These are phyloP conservation scores for Macrobrachium rosenbergii DNA, from an alignment of 1,140 invertebrate species.

Conservation along the genomic window DNA sequence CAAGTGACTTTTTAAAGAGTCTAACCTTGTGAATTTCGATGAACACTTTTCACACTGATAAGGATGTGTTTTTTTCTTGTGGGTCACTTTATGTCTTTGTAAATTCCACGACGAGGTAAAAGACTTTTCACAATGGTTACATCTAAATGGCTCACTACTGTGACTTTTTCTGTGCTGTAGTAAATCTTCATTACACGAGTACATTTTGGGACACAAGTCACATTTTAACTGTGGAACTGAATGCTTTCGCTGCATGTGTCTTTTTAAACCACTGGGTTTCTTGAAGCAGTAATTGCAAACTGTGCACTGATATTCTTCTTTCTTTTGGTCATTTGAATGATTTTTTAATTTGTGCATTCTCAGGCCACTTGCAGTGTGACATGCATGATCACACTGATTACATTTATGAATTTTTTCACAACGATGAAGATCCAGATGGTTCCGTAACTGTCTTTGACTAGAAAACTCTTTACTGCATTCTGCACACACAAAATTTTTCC, in stretches of 20 bases:
- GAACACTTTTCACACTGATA: slow-evolving; percentile 42
- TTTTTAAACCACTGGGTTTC: slow-evolving; percentile 44
- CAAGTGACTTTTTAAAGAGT: slow-evolving; percentile 32
- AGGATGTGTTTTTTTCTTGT: slow-evolving; percentile 23
- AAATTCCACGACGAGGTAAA: slow-evolving; percentile 45
- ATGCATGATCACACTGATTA: slow-evolving; percentile 28
- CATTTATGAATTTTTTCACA: slow-evolving; percentile 38
- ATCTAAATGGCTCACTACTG: slow-evolving; percentile 6
- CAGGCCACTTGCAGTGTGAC: slow-evolving; percentile 48
- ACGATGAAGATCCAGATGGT: slow-evolving; percentile 35
- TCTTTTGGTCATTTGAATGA: not conserved
- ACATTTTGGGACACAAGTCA: slow-evolving; percentile 35
- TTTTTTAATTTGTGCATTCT: slow-evolving; percentile 42
- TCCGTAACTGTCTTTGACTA: slow-evolving; percentile 28
- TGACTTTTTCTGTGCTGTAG: slow-evolving; percentile 37
- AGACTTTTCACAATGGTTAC: slow-evolving; percentile 41
- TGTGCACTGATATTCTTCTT: not conserved
- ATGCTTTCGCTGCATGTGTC: slow-evolving; percentile 45
- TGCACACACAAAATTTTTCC: slow-evolving; percentile 28
- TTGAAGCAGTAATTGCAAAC: slow-evolving; percentile 43
- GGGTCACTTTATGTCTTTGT: slow-evolving; percentile 39
- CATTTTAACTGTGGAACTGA: not conserved
- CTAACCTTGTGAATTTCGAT: slow-evolving; percentile 36
- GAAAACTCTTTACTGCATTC: slow-evolving; percentile 46
- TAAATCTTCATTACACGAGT: slow-evolving; percentile 44